phyloP scores from a whole-genome alignment of 2,797 vertebrate species.

The Muscicapa striata region DNA sequence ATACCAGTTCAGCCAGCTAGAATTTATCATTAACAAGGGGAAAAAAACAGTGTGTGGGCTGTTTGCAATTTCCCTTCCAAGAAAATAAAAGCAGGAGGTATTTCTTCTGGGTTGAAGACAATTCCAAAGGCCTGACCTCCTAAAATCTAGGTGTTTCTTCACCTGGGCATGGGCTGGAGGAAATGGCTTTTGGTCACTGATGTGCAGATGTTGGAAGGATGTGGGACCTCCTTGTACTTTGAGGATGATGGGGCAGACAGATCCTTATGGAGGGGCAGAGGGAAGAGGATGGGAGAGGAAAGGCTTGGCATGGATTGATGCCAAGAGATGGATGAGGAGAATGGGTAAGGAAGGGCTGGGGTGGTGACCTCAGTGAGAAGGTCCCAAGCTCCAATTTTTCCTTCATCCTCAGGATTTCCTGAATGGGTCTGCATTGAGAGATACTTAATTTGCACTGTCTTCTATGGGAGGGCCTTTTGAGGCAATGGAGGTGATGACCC shows the following conservation, averaged over 20 bases:
- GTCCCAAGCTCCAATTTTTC: not conserved
- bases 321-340: not conserved
- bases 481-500: not conserved
- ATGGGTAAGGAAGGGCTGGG: not conserved
- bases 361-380: not conserved
- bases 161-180: not conserved
- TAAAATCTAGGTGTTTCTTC: not conserved
- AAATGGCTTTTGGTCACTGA: not conserved
- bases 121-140: not conserved
- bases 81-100: not conserved
- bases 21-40: not conserved
- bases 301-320: not conserved
- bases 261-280: not conserved
- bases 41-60: rapidly evolving
- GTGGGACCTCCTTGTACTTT: not conserved
- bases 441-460: not conserved
- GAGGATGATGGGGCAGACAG: not conserved
- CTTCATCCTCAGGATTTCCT: not conserved
- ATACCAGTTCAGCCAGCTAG: not conserved
- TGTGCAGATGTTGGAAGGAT: not conserved
- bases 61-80: not conserved
- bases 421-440: not conserved
- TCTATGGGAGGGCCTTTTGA: not conserved
- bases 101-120: not conserved
- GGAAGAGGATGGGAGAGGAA: not conserved